A percentile compares a stretch with the other conserved stretches of the same genome.
Evolutionary conservation across 2,797 vertebrate species (phyloP).

Genomic region (Malacoctenus gilli): DNA sequence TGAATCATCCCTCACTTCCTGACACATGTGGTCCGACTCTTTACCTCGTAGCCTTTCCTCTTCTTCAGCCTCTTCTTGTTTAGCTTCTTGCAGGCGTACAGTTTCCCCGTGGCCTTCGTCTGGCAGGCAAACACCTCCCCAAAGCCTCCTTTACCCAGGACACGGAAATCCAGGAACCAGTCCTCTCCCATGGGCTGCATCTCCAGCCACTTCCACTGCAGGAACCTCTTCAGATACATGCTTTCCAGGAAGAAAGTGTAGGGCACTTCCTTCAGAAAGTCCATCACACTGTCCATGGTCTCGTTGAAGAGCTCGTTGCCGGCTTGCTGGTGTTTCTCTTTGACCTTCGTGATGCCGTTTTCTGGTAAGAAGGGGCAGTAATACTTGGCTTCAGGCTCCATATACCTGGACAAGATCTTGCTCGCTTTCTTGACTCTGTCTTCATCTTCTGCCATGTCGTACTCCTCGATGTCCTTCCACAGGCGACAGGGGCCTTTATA

Average conservation of each 20-base stretch:
- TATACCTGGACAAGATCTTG: slow-evolving; percentile 80
- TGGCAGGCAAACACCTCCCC: slow-evolving; percentile 92
- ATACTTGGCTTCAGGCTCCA: slow-evolving; percentile 80
- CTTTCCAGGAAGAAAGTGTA: slow-evolving; percentile 84
- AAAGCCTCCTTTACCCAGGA: slow-evolving; percentile 92
- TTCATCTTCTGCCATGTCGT: slow-evolving; percentile 78
- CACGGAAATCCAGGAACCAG: slow-evolving; percentile 90
- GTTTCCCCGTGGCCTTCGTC: slow-evolving; percentile 88
- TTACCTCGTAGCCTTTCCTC: slow-evolving; percentile 87
- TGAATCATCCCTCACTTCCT: too few relatives aligned
- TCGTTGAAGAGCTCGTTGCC: slow-evolving; percentile 78
- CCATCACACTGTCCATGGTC: slow-evolving; percentile 72
- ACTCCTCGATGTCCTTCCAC: slow-evolving; percentile 87
- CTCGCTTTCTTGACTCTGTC: slow-evolving; percentile 78
- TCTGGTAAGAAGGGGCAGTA: slow-evolving; percentile 85
- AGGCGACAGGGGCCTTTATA: slow-evolving; percentile 79
- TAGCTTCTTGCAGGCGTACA: slow-evolving; percentile 91
- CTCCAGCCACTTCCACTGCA: slow-evolving; percentile 96
- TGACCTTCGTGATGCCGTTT: slow-evolving; percentile 75
- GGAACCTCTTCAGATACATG: slow-evolving; percentile 85
- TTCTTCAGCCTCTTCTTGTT: slow-evolving; percentile 93
- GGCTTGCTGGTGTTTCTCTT: slow-evolving; percentile 65
- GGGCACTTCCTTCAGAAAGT: slow-evolving; percentile 84
- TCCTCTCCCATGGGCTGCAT: slow-evolving; percentile 85
- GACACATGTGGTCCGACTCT: not conserved